Conservation (phyloP, 2,888 invertebrate species). For the Neoaliturus tenellus region DNA sequence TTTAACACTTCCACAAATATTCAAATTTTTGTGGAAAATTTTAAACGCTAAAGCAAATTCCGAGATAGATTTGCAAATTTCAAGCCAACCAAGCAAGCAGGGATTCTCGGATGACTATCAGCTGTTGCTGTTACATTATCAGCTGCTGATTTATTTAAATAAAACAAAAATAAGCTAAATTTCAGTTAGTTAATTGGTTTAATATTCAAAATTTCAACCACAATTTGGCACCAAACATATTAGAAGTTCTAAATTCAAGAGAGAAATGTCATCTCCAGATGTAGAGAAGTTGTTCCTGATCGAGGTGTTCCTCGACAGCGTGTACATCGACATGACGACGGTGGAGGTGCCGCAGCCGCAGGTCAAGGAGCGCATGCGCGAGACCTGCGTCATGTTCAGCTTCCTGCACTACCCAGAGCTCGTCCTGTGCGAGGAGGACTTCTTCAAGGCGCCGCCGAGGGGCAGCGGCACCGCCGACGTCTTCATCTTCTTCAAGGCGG, state of each 20-base stretch:
- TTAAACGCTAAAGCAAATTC: too few species aligned
- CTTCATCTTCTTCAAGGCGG: constrained; percentile 60
- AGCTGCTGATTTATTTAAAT: neutral
- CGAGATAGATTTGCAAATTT: too few species aligned
- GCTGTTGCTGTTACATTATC: too few species aligned
- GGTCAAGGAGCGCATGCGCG: constrained; percentile 54
- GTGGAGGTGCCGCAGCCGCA: constrained; percentile 51
- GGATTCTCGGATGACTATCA: too few species aligned
- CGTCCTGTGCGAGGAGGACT: constrained; percentile 63
- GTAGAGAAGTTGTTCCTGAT: constrained; percentile 63
- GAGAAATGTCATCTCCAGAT: constrained; percentile 6
- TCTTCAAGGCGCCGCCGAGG: constrained; percentile 45
- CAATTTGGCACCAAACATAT: neutral
- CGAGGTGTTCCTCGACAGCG: constrained; percentile 62
- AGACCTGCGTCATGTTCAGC: constrained; percentile 61
- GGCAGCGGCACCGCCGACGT: neutral
- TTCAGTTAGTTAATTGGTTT: neutral
- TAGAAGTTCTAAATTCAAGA: neutral
- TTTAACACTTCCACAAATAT: too few species aligned
- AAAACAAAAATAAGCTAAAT: too few species aligned
- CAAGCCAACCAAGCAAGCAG: too few species aligned
- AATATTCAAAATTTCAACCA: neutral
- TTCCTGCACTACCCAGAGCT: constrained; percentile 62
- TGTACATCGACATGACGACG: constrained; percentile 57
- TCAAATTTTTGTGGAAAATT: too few species aligned